phyloP scores from a whole-genome alignment of 2,113 vertebrate species.

The Burhinus bistriatus region DNA sequence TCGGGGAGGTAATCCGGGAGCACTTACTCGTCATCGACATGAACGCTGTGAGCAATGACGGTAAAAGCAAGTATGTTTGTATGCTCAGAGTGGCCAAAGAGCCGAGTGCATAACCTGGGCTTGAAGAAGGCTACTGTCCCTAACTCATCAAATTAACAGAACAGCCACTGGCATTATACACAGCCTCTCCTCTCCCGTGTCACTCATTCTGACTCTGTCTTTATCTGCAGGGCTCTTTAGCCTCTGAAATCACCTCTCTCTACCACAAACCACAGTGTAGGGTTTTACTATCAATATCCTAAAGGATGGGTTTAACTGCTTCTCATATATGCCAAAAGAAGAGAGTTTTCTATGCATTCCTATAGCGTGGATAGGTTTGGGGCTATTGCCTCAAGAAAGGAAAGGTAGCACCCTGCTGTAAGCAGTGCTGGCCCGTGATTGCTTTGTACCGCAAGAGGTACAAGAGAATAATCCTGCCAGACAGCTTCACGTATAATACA shows the following conservation, averaged over 20 bases:
- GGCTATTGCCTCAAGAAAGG: background rate
- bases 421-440: background rate
- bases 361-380: background rate
- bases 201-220: background rate
- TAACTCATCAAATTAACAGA: background rate
- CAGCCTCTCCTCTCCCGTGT: background rate
- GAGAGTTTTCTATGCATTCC: background rate
- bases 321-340: background rate
- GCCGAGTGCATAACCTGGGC: background rate
- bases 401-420: background rate
- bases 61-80: background rate
- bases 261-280: background rate
- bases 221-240: background rate
- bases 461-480: background rate
- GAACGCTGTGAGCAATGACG: background rate
- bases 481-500: background rate
- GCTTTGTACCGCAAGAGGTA: background rate
- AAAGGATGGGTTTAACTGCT: background rate
- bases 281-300: background rate
- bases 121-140: background rate
- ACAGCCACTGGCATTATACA: rapidly evolving
- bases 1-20: background rate
- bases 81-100: background rate
- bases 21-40: rapidly evolving
- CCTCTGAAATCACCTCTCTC: background rate